Conservation (phyloP, 2,888 invertebrate species). For the Ormyrus pomaceus region DNA sequence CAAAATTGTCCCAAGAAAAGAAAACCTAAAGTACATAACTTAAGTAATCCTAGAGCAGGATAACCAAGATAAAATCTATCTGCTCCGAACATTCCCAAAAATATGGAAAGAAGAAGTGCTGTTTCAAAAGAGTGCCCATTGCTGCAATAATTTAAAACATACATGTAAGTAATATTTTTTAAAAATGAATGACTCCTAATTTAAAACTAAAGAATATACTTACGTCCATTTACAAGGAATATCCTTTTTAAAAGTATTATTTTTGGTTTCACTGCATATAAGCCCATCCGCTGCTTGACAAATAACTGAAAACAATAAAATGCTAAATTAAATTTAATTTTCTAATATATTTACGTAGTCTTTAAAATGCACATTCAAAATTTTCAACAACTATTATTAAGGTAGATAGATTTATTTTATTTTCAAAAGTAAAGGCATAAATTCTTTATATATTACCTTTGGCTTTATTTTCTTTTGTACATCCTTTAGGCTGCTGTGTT, state of each 20-base stretch:
- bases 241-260: conserved; percentile 87
- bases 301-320: conserved; percentile 78
- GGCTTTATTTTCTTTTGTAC: conserved; percentile 87
- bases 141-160: conserved; percentile 77
- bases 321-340: background rate
- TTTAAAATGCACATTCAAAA: background rate
- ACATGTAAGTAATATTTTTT: background rate
- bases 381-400: background rate
- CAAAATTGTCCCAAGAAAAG: conserved; percentile 96
- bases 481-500: conserved; percentile 92
- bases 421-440: conserved; percentile 17
- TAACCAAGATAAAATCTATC: conserved; percentile 99
- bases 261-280: conserved; percentile 87
- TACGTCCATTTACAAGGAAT: conserved; percentile 97
- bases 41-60: conserved; percentile 95
- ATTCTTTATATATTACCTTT: conserved; percentile 78
- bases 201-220: conserved; percentile 72
- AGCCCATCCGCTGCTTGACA: conserved; percentile 91
- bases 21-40: conserved; percentile 96
- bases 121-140: conserved; percentile 97
- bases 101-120: conserved; percentile 94
- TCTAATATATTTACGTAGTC: background rate
- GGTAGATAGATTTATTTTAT: conserved; percentile 17
- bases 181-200: background rate
- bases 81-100: conserved; percentile 98